These are phyloP conservation scores for Sebastes hubbsi DNA, from an alignment of 2,797 vertebrate species.

Conservation along the genomic window DNA sequence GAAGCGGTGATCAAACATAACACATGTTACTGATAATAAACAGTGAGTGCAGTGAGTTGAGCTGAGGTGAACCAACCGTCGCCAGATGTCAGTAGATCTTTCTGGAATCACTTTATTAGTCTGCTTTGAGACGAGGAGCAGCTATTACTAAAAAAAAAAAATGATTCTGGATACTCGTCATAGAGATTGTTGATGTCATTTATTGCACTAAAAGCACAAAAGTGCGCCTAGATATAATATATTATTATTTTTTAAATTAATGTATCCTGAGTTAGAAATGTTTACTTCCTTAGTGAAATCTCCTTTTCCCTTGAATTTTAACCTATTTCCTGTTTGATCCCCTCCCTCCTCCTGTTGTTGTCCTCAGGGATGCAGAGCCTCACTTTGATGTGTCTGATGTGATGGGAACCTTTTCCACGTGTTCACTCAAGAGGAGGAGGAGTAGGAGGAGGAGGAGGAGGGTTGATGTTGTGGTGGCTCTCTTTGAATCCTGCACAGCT, in stretches of 20 bases:
- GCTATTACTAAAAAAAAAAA: background rate
- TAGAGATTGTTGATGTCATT: background rate
- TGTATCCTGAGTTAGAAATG: background rate
- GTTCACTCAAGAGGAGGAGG: slow-evolving; percentile 7
- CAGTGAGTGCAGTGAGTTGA: no score
- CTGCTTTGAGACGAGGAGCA: background rate
- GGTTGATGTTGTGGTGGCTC: slow-evolving; percentile 7
- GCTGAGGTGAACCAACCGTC: slow-evolving; percentile 9
- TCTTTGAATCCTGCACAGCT: slow-evolving; percentile 52
- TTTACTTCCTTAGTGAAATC: background rate
- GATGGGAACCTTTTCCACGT: slow-evolving; percentile 55
- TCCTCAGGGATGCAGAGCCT: slow-evolving; percentile 64
- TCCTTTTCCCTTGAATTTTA: slow-evolving; percentile 38
- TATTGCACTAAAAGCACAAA: background rate
- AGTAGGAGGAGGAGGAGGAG: background rate
- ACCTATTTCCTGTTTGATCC: slow-evolving; percentile 41
- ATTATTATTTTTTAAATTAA: background rate
- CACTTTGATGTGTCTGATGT: slow-evolving; percentile 74
- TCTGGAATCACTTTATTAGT: background rate
- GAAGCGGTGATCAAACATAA: background rate
- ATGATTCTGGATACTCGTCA: background rate
- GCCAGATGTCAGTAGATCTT: slow-evolving; percentile 60
- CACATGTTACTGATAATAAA: background rate
- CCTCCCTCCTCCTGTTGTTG: slow-evolving; percentile 50
- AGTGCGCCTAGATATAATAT: background rate